Evolutionary conservation across 2,113 vertebrate species (phyloP).

Genomic region (Aythya baeri): DNA sequence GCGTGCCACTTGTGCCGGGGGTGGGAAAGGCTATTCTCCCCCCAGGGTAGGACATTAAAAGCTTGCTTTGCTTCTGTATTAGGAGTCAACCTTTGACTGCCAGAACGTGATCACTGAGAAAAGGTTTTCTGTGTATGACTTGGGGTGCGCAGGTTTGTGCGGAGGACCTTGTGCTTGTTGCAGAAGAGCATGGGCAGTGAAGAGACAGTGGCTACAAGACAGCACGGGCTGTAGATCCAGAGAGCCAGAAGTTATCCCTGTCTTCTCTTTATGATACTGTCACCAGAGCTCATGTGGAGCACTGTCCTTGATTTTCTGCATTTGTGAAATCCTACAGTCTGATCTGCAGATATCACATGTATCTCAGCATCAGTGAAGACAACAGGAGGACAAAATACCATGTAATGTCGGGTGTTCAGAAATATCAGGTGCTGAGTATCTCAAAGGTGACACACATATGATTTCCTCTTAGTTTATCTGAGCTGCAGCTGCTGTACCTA

Average conservation of each 20-base stretch:
- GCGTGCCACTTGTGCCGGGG: background rate
- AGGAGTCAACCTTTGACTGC: background rate
- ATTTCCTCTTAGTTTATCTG: background rate
- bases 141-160: background rate
- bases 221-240: background rate
- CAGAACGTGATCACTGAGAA: accelerated
- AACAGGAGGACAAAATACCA: background rate
- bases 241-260: background rate
- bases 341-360: background rate
- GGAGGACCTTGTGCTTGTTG: background rate
- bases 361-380: background rate
- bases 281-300: background rate
- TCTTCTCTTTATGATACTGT: background rate
- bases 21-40: background rate
- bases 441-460: background rate
- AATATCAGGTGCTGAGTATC: background rate
- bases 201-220: background rate
- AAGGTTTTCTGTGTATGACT: background rate
- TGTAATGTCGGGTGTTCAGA: accelerated
- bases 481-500: accelerated
- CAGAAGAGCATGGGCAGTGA: background rate
- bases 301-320: background rate
- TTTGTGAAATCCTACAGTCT: background rate
- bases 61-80: background rate
- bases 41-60: background rate